Evolutionary conservation across 2,888 invertebrate species (phyloP).

Genomic region (Netelia melanura): DNA sequence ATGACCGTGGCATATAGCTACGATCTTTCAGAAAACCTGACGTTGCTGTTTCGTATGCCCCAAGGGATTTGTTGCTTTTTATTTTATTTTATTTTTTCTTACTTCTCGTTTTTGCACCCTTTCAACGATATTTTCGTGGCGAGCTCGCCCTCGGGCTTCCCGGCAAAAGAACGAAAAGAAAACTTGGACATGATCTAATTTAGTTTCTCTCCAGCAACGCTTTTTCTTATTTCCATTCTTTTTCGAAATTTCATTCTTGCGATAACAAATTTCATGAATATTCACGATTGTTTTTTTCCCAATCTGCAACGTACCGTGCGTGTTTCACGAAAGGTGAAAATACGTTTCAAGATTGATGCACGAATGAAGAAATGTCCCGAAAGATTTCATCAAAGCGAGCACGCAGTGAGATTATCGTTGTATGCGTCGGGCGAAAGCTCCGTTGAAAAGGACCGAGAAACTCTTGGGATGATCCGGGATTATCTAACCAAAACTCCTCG

Average conservation of each 20-base stretch:
- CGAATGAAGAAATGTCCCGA: background rate
- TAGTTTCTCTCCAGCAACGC: conserved; percentile 4
- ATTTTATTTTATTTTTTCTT: background rate
- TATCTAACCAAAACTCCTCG: conserved; percentile 71
- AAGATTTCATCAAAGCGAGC: background rate
- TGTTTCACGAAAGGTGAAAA: background rate
- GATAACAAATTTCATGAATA: background rate
- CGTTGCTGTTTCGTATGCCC: conserved; percentile 12
- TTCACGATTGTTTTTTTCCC: no score
- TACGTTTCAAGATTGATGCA: background rate
- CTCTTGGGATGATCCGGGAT: conserved; percentile 74
- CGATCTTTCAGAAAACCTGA: conserved; percentile 7
- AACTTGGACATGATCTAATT: conserved; percentile 37
- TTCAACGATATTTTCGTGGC: conserved; percentile 10
- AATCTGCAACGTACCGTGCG: no score
- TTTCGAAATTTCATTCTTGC: background rate
- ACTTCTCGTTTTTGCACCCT: conserved; percentile 31
- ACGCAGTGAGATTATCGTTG: conserved; percentile 7
- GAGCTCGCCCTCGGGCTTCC: background rate
- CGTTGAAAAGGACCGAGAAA: conserved; percentile 53
- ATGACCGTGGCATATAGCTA: background rate
- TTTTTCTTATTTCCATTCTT: conserved; percentile 21
- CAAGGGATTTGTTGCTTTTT: background rate
- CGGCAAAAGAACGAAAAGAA: conserved; percentile 7
- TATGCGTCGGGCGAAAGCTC: conserved; percentile 3